Conservation (phyloP, 2,797 vertebrate species). For the Xenopus petersii region DNA sequence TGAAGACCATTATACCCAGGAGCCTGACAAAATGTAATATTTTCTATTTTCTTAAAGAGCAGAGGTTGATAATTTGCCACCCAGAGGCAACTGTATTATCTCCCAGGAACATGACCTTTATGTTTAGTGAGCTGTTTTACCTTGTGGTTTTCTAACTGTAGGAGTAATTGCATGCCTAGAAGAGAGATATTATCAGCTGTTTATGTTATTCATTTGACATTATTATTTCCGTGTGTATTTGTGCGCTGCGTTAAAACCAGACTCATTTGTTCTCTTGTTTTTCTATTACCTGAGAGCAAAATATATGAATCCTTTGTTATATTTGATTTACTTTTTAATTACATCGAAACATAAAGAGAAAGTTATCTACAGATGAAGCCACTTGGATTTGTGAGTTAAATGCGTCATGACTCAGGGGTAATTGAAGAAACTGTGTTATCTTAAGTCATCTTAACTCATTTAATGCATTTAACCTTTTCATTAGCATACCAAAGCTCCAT, state of each 20-base stretch:
- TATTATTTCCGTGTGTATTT: neutral
- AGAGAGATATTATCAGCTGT: neutral
- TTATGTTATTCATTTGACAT: neutral
- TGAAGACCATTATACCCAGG: slow-evolving; percentile 6
- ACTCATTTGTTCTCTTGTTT: neutral
- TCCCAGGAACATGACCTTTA: slow-evolving; percentile 23
- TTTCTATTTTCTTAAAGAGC: slow-evolving; percentile 5
- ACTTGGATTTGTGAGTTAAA: too few relatives aligned
- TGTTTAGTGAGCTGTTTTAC: slow-evolving; percentile 9
- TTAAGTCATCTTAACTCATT: too few relatives aligned
- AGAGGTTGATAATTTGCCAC: slow-evolving; percentile 12
- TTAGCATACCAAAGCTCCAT: too few relatives aligned
- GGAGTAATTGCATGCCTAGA: slow-evolving; percentile 8
- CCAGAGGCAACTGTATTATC: slow-evolving; percentile 12
- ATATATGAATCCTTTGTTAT: too few relatives aligned
- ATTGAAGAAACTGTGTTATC: too few relatives aligned
- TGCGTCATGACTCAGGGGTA: too few relatives aligned
- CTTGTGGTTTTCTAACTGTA: slow-evolving; percentile 6
- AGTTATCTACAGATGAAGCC: too few relatives aligned
- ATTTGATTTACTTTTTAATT: too few relatives aligned
- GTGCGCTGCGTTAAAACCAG: neutral
- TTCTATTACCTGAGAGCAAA: too few relatives aligned
- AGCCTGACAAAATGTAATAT: slow-evolving; percentile 13
- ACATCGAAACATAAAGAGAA: too few relatives aligned
- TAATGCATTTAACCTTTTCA: too few relatives aligned